phyloP scores from a whole-genome alignment of 2,888 invertebrate genomes.

The Erannis defoliaria region DNA sequence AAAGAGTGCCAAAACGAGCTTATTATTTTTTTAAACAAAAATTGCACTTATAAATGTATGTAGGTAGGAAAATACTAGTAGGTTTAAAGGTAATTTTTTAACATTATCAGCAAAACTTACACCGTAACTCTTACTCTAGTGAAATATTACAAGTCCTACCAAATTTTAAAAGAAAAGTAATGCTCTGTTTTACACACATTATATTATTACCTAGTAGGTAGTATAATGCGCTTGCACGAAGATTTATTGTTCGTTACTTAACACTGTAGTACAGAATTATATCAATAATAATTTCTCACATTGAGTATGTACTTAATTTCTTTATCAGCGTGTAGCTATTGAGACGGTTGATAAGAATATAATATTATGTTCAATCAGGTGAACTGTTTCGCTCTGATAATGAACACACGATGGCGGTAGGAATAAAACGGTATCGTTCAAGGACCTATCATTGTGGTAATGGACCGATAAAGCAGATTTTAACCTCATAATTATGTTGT shows the following conservation, averaged over 20 bases:
- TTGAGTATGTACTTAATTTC: not conserved
- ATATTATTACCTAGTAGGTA: too few relatives aligned
- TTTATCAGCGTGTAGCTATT: slow-evolving; percentile 4
- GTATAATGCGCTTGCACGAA: too few relatives aligned
- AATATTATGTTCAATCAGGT: slow-evolving; percentile 14
- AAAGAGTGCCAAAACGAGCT: not conserved
- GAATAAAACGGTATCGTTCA: slow-evolving; percentile 8
- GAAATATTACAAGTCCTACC: too few relatives aligned
- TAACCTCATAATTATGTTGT: not conserved
- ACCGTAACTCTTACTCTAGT: too few relatives aligned
- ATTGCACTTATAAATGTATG: too few relatives aligned
- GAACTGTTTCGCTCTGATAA: slow-evolving; percentile 6
- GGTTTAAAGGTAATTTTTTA: too few relatives aligned
- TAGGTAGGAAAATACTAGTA: too few relatives aligned
- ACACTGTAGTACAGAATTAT: not conserved
- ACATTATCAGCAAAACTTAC: too few relatives aligned
- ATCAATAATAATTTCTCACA: not conserved
- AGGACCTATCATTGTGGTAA: not conserved
- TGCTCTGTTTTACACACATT: not conserved
- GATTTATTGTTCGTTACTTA: not conserved
- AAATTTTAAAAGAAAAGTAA: too few relatives aligned
- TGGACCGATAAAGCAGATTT: not conserved
- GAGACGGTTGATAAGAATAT: slow-evolving; percentile 8
- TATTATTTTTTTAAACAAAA: not conserved
- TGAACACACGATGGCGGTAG: not conserved